Base-by-base conservation (phyloP, 2,113 vertebrate genomes). In the Merops nubicus region DNA sequence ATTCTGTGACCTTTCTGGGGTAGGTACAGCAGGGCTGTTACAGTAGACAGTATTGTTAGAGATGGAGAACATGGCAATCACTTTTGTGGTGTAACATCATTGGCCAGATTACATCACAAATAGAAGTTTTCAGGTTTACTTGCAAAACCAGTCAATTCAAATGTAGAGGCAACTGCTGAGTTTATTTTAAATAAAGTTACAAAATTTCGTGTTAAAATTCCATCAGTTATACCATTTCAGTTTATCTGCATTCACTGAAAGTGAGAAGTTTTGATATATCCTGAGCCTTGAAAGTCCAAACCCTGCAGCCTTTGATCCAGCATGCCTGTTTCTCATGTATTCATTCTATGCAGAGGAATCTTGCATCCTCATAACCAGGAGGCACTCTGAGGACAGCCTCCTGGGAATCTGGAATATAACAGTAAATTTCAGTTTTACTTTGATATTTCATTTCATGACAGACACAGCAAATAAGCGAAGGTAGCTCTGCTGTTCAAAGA, bases 381-480 rank as follows among this genome's bases (percentile, higher is more conserved):
- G 79, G 22, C 48, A 57, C 31, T 97, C 92, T 60, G 42, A 85
- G 43, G n/a, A 13, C 38, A 69, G 56, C 93, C 78, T 96, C 62
- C 67, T 43, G 93, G 43, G 69, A 59, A 59, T 68, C 82, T 64
- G 79, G 84, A 97, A 87, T 91, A 38, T 23, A 91, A 78, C n/a
- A 75, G 22, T 50, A 88, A 62, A 91, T 91, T 96, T 92, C 57
- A 93, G 29, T 62, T 96, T 96, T 75, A 85, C 47, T 96, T 95
- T 90, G 83, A 75, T 94, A 82, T 87, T 97, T 96, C 57, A 67
- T 93, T 93, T 97, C 53, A 78, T 89, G 90, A 53, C 65, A 97
- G 69, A n/a, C 93, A 75, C 90, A 96, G 89, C 59, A 72, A 96
- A 96, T 68, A 97, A 83, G 54, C 31, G 78, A 73, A 96, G 76